These are phyloP conservation scores for Furcula furcula DNA, from an alignment of 2,888 invertebrate genomes.

Conservation along the genomic window DNA sequence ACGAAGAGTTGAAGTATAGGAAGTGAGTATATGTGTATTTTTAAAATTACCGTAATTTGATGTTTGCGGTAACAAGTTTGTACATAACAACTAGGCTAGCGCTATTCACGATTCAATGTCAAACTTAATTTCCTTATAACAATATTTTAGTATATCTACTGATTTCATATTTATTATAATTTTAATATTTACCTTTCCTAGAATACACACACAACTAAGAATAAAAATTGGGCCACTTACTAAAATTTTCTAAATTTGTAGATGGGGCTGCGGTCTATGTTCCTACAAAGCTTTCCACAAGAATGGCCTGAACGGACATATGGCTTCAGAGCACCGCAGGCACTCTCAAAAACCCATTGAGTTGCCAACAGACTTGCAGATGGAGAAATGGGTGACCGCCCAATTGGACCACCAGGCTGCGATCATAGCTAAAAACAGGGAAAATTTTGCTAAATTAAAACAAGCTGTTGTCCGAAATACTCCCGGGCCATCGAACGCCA, in stretches of 20 bases:
- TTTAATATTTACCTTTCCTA: no score
- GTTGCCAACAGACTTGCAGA: constrained; percentile 59
- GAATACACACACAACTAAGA: no score
- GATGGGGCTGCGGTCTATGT: constrained; percentile 83
- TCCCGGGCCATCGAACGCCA: constrained; percentile 9
- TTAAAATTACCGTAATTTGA: no score
- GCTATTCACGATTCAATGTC: no score
- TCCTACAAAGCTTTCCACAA: constrained; percentile 81
- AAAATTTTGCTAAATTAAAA: constrained; percentile 46
- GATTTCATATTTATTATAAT: no score
- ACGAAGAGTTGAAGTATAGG: constrained; percentile 84
- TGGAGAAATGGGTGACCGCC: constrained; percentile 78
- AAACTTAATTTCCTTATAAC: no score
- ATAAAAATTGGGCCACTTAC: no score
- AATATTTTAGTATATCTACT: no score
- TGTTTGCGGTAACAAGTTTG: no score
- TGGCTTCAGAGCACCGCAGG: constrained; percentile 65
- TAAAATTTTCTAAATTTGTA: constrained; percentile 37
- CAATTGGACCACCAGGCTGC: constrained; percentile 52
- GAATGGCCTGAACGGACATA: constrained; percentile 78
- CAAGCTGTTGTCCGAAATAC: constrained; percentile 24
- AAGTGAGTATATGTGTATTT: no score
- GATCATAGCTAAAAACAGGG: constrained; percentile 45
- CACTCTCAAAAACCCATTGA: constrained; percentile 51
- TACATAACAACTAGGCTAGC: no score